Evolutionary conservation across 2,797 vertebrate species (phyloP).

Genomic region (Eospalax fontanierii): DNA sequence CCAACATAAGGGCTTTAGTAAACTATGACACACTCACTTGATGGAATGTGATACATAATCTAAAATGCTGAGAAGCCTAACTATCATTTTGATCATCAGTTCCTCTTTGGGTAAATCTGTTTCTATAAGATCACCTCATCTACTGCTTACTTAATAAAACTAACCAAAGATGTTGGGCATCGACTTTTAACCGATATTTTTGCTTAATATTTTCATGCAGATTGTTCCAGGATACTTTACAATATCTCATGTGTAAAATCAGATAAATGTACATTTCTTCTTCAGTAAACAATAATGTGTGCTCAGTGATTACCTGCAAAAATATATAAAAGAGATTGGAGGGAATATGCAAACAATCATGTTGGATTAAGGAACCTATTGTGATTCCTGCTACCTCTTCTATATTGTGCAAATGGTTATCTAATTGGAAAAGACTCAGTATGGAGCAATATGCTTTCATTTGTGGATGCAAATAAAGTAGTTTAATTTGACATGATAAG

Average conservation of each 20-base stretch:
- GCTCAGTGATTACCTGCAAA: background rate
- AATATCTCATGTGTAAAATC: slow-evolving; percentile 64
- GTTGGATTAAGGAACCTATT: slow-evolving; percentile 42
- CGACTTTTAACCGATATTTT: slow-evolving; percentile 63
- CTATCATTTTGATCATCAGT: slow-evolving; percentile 28
- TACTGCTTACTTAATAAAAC: slow-evolving; percentile 47
- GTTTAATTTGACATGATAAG: slow-evolving; percentile 64
- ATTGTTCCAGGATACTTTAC: slow-evolving; percentile 58
- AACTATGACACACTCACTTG: slow-evolving; percentile 73
- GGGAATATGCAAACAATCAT: slow-evolving; percentile 62
- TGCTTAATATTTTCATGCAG: slow-evolving; percentile 59
- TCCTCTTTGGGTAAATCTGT: slow-evolving; percentile 21
- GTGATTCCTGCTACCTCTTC: slow-evolving; percentile 58
- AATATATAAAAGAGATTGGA: slow-evolving; percentile 56
- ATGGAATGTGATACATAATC: slow-evolving; percentile 63
- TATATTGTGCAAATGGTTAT: slow-evolving; percentile 33
- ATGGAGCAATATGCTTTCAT: slow-evolving; percentile 66
- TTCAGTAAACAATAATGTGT: slow-evolving; percentile 66
- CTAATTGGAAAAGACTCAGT: slow-evolving; percentile 63
- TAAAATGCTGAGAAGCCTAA: slow-evolving; percentile 59
- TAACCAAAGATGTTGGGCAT: slow-evolving; percentile 37
- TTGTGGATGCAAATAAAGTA: slow-evolving; percentile 63
- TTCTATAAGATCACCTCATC: slow-evolving; percentile 48
- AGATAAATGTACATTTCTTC: slow-evolving; percentile 67
- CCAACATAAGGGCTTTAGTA: slow-evolving; percentile 70